A percentile compares a stretch with the other conserved stretches of the same genome.
Conservation (phyloP, 92 coral and sea anemone species). For the Zoanthus gigantus region DNA sequence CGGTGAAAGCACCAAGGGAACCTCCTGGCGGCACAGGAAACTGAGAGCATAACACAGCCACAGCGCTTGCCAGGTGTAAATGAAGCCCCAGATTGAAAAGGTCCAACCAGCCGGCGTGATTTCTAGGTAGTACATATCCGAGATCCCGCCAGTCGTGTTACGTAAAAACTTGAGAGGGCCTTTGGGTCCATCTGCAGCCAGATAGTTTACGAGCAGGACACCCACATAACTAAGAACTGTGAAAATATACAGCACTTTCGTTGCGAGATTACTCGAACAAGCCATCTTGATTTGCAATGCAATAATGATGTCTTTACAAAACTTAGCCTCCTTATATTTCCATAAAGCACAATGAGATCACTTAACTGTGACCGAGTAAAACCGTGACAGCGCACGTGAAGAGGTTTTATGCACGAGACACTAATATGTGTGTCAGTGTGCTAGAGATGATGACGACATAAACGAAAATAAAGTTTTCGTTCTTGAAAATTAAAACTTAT, state of each 20-base stretch:
- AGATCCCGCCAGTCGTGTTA: conserved; percentile 69
- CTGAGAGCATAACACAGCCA: conserved; percentile 81
- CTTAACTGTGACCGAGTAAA: background rate
- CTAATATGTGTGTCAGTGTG: no score
- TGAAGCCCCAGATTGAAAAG: conserved; percentile 81
- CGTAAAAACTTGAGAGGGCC: conserved; percentile 41
- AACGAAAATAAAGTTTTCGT: no score
- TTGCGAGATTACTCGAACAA: background rate
- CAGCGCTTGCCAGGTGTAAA: conserved; percentile 80
- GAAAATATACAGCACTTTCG: background rate
- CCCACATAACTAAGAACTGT: background rate
- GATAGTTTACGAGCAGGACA: conserved; percentile 3
- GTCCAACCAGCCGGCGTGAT: conserved; percentile 89
- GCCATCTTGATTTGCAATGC: no score
- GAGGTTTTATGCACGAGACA: no score
- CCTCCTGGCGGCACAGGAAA: conserved; percentile 73
- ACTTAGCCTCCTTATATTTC: background rate
- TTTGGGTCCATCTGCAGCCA: conserved; percentile 28
- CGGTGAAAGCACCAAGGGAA: conserved; percentile 69
- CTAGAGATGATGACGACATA: no score
- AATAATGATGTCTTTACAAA: no score
- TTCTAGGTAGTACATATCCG: conserved; percentile 63
- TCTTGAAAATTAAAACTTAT: no score
- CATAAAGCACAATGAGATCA: background rate
- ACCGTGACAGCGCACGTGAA: no score